These are phyloP conservation scores for Coleophora deauratella DNA, from an alignment of 2,888 invertebrate genomes.

Conservation along the genomic window DNA sequence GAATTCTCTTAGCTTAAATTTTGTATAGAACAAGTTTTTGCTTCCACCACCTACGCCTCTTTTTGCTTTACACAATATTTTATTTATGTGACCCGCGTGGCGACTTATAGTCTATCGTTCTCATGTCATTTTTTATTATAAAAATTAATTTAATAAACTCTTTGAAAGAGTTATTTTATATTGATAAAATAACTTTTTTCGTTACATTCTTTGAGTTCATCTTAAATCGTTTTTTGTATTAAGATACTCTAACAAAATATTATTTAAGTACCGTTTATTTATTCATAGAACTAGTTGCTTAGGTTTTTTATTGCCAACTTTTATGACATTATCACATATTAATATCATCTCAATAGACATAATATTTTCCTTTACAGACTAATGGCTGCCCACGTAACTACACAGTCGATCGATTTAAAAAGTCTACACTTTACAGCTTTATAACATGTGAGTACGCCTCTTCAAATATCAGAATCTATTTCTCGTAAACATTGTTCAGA, in stretches of 20 bases:
- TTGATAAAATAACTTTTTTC: too few species aligned
- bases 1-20: neutral
- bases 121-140: conserved; percentile 18
- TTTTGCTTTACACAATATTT: conserved; percentile 22
- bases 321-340: conserved; percentile 26
- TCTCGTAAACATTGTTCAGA: conserved; percentile 17
- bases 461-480: conserved; percentile 18
- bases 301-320: too few species aligned
- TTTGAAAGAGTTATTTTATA: conserved; percentile 20
- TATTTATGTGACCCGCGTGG: conserved; percentile 36
- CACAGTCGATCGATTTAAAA: conserved; percentile 20
- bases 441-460: too few species aligned
- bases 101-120: conserved; percentile 54
- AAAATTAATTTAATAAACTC: conserved; percentile 32
- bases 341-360: conserved; percentile 36
- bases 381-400: conserved; percentile 32
- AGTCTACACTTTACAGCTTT: too few species aligned
- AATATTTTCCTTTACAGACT: conserved; percentile 32
- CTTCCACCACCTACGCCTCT: conserved; percentile 33
- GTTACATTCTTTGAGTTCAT: conserved; percentile 16
- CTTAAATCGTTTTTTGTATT: neutral
- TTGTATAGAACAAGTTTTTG: conserved; percentile 28
- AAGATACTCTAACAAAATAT: too few species aligned
- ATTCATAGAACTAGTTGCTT: too few species aligned
- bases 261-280: too few species aligned